Conservation (phyloP, 2,888 invertebrate genomes). For the Myopa tessellatipennis region DNA sequence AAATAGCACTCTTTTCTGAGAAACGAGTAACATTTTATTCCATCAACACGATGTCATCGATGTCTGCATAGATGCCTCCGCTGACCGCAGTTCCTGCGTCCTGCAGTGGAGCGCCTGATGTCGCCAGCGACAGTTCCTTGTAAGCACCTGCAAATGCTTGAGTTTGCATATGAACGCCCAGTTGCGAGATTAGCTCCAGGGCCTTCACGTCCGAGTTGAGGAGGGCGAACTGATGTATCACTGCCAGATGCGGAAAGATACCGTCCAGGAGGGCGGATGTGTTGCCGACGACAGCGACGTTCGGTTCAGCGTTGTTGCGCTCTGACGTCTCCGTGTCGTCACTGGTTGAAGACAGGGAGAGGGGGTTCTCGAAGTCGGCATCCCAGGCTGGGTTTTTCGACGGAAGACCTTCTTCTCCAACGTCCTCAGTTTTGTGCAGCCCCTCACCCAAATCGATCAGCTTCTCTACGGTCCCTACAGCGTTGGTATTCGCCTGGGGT, state of each 20-base stretch:
- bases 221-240: conserved; percentile 62
- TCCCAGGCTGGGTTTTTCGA: conserved; percentile 7
- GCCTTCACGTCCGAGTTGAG: conserved; percentile 61
- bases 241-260: conserved; percentile 62
- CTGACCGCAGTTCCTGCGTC: conserved; percentile 44
- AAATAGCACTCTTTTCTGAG: background rate
- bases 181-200: conserved; percentile 59
- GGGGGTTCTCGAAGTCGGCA: background rate
- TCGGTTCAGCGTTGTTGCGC: conserved; percentile 13
- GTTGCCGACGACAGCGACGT: conserved; percentile 51
- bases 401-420: conserved; percentile 36
- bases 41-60: conserved; percentile 63
- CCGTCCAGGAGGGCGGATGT: conserved; percentile 52
- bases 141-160: conserved; percentile 60
- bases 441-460: conserved; percentile 42
- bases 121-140: conserved; percentile 53
- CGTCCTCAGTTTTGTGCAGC: conserved; percentile 38
- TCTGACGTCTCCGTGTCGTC: conserved; percentile 10
- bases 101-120: conserved; percentile 29
- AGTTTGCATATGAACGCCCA: conserved; percentile 62
- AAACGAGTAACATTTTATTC: conserved; percentile 49
- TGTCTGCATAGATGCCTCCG: conserved; percentile 57
- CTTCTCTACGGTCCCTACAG: conserved; percentile 44
- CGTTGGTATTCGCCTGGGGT: conserved; percentile 39
- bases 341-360: background rate